Conservation (phyloP, 2,888 invertebrate species). For the Amorpha juglandis region DNA sequence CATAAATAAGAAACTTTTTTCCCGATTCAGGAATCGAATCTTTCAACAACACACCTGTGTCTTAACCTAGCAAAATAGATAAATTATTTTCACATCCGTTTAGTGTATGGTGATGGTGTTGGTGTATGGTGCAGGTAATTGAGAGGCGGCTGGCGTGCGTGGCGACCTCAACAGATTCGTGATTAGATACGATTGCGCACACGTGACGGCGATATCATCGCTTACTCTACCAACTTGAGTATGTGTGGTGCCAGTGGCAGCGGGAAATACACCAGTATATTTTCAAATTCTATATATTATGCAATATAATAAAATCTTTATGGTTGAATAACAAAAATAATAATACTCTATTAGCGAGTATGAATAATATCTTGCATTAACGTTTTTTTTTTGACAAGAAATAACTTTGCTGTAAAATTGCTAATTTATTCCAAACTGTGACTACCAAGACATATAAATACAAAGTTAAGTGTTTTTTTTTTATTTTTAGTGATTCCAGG, state of each 20-base stretch:
- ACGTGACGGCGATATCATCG: conserved; percentile 39
- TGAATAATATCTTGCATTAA: no score
- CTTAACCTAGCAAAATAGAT: neutral
- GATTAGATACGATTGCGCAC: conserved; percentile 41
- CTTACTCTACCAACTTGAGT: conserved; percentile 31
- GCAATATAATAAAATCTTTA: neutral
- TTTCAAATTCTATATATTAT: neutral
- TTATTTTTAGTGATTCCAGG: no score
- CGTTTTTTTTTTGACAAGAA: no score
- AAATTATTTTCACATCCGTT: conserved; percentile 12
- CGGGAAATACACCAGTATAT: neutral
- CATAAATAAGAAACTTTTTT: no score
- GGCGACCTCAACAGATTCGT: conserved; percentile 33
- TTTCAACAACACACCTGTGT: neutral
- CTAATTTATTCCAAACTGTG: no score
- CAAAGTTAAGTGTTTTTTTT: no score
- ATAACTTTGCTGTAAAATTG: no score
- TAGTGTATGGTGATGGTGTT: conserved; percentile 12
- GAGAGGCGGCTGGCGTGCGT: conserved; percentile 26
- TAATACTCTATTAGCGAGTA: no score
- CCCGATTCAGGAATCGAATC: no score
- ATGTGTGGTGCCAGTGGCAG: conserved; percentile 22
- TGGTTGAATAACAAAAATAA: no score
- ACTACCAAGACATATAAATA: no score
- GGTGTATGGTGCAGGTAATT: conserved; percentile 23